Conservation (phyloP, 2,113 vertebrate genomes). For the Microcebus griseorufus region DNA sequence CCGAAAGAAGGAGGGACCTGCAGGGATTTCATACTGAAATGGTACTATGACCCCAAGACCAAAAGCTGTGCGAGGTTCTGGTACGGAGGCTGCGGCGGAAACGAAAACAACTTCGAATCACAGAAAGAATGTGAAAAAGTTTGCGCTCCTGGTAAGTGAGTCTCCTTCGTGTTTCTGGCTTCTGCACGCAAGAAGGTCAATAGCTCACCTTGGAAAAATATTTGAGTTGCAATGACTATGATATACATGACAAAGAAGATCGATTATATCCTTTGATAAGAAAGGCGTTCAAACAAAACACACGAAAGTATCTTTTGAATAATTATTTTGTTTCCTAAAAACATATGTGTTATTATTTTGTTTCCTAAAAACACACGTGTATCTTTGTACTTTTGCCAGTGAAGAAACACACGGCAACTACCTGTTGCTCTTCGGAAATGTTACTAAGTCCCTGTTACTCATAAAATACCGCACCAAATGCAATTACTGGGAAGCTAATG, state of each 20-base stretch:
- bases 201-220: not conserved
- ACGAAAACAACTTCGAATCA: conserved; percentile 92
- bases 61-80: conserved; percentile 94
- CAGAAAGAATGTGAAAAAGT: conserved; percentile 91
- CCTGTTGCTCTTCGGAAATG: not conserved
- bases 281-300: not conserved
- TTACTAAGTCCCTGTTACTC: not conserved
- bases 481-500: not conserved
- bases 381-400: not conserved
- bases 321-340: not conserved
- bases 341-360: not conserved
- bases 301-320: not conserved
- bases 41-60: conserved; percentile 88
- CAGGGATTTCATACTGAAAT: conserved; percentile 89
- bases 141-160: conserved; percentile 89
- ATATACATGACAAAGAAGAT: not conserved
- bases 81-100: conserved; percentile 95
- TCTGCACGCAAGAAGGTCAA: fast-evolving
- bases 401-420: not conserved
- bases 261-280: not conserved
- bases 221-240: not conserved
- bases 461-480: not conserved
- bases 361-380: not conserved
- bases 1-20: conserved; percentile 91
- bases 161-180: fast-evolving